Conservation (phyloP, 2,797 vertebrate species). For the Podarcis siculus region DNA sequence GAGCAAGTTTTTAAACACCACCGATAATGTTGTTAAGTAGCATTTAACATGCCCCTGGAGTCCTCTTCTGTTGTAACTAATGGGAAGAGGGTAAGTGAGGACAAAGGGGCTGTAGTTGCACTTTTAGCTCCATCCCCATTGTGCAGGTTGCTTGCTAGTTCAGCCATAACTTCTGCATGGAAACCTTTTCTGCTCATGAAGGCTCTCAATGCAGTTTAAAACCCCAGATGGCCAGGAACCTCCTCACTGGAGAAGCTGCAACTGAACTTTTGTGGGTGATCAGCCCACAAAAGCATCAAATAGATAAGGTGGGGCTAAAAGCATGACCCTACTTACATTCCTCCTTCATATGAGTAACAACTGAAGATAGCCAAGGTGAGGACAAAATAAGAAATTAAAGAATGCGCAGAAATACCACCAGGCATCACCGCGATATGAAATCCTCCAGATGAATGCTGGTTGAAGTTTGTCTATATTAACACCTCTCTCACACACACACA, state of each 20-base stretch:
- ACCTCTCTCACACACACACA: rapidly evolving
- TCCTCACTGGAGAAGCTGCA: too few relatives aligned
- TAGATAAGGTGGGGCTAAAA: neutral
- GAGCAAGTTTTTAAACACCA: slow-evolving; percentile 15
- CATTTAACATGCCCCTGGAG: neutral
- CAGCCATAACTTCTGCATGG: too few relatives aligned
- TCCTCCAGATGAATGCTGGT: slow-evolving; percentile 26
- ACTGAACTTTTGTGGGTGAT: too few relatives aligned
- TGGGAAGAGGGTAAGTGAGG: neutral
- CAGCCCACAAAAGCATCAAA: too few relatives aligned
- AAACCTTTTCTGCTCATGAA: too few relatives aligned
- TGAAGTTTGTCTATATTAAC: neutral
- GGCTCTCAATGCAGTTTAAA: too few relatives aligned
- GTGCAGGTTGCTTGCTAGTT: too few relatives aligned
- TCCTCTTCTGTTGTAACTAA: neutral
- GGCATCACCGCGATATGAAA: neutral
- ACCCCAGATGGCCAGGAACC: too few relatives aligned
- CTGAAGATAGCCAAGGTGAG: neutral
- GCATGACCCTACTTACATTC: neutral
- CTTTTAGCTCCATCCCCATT: too few relatives aligned
- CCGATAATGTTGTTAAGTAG: neutral
- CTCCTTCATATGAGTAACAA: neutral
- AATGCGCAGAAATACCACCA: slow-evolving; percentile 37
- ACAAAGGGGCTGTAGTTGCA: too few relatives aligned
- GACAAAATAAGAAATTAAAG: slow-evolving; percentile 33